Conservation (phyloP, 2,113 vertebrate genomes). For the Lathamus discolor region DNA sequence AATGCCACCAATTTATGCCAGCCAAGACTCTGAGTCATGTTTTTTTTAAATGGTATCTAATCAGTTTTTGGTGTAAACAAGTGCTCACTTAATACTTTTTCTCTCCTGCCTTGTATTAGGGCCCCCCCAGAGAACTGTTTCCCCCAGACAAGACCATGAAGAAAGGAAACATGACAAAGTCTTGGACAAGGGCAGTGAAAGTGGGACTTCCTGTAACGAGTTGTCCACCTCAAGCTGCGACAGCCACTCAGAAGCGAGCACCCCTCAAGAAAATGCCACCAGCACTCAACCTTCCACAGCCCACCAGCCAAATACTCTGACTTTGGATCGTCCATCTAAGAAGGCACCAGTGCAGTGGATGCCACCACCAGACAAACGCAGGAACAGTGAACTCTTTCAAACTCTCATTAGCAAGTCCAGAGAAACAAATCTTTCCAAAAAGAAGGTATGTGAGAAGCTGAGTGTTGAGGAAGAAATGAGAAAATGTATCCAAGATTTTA, state of each 20-base stretch:
- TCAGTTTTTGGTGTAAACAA: not conserved
- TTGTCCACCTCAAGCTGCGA: constrained; percentile 89
- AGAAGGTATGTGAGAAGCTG: constrained; percentile 86
- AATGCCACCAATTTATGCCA: not conserved
- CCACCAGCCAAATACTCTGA: constrained; percentile 84
- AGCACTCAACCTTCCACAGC: constrained; percentile 72
- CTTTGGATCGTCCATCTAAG: constrained; percentile 85
- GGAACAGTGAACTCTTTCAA: constrained; percentile 92
- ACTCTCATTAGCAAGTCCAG: constrained; percentile 86
- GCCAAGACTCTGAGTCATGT: fast-evolving
- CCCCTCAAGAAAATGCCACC: constrained; percentile 81
- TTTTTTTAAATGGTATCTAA: not conserved
- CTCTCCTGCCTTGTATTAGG: constrained; percentile 69
- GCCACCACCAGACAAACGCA: constrained; percentile 84
- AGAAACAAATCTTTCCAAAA: constrained; percentile 85
- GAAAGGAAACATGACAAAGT: constrained; percentile 80
- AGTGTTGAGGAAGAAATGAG: constrained; percentile 89
- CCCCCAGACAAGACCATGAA: constrained; percentile 82
- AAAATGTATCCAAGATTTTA: constrained; percentile 90
- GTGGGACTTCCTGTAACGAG: constrained; percentile 87
- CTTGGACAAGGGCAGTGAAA: constrained; percentile 87
- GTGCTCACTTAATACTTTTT: not conserved
- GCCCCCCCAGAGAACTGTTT: constrained; percentile 76
- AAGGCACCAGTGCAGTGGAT: constrained; percentile 85
- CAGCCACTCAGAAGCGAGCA: constrained; percentile 86